Conservation (phyloP, 1,140 invertebrate genomes). For the Hylaeus anthracinus region DNA sequence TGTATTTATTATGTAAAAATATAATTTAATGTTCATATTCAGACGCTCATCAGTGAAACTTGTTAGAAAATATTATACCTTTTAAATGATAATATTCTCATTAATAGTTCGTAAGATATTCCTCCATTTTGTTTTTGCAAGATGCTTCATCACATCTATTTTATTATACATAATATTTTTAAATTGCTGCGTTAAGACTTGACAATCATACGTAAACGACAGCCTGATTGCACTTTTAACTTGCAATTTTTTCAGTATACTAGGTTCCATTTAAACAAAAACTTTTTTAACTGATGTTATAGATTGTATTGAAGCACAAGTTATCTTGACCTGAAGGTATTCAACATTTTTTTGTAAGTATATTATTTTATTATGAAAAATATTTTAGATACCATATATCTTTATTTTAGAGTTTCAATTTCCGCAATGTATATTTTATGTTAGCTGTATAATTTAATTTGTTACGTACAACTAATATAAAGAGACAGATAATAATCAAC, state of each 20-base stretch:
- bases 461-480: not conserved
- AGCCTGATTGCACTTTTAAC: not conserved
- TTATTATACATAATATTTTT: not conserved
- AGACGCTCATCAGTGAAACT: not conserved
- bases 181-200: not conserved
- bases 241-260: not conserved
- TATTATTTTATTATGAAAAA: constrained; percentile 21
- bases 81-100: constrained; percentile 14
- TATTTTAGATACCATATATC: constrained; percentile 8
- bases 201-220: not conserved
- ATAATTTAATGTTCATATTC: constrained; percentile 28
- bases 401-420: constrained; percentile 15
- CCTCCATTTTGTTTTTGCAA: not conserved
- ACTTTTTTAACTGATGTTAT: not conserved
- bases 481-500: not conserved
- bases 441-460: constrained; percentile 13
- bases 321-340: not conserved
- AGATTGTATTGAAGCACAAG: not conserved
- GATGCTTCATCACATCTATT: not conserved
- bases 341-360: constrained; percentile 1
- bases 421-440: constrained; percentile 18
- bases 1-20: constrained; percentile 31
- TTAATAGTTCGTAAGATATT: not conserved
- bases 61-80: constrained; percentile 13
- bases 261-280: not conserved